phyloP scores from a whole-genome alignment of 2,888 invertebrate genomes.

The Caenorhabditis sulstoni region DNA sequence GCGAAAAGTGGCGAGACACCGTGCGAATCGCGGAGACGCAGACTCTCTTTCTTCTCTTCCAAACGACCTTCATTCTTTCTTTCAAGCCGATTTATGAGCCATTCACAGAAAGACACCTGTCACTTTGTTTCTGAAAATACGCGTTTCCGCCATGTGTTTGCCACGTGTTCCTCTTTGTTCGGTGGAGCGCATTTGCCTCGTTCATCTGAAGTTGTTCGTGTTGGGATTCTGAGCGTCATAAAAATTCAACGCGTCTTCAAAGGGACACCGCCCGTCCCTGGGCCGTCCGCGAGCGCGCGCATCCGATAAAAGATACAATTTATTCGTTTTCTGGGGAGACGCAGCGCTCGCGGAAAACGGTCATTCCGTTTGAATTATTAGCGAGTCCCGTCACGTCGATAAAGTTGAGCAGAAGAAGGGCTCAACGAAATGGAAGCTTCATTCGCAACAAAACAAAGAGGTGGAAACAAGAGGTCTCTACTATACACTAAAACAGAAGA shows the following conservation, averaged over 20 bases:
- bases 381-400: neutral
- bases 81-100: slow-evolving; percentile 33
- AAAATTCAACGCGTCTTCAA: slow-evolving; percentile 54
- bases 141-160: neutral
- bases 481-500: slow-evolving; percentile 12
- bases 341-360: slow-evolving; percentile 20
- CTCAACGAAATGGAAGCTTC: neutral
- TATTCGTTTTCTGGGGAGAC: slow-evolving; percentile 51
- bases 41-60: slow-evolving; percentile 4
- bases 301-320: slow-evolving; percentile 61
- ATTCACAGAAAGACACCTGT: neutral
- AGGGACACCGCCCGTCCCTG: slow-evolving; percentile 30
- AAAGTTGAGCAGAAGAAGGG: too few species aligned
- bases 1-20: slow-evolving; percentile 8
- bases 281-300: slow-evolving; percentile 45
- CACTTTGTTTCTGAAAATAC: neutral
- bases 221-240: neutral
- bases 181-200: too few species aligned
- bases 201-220: too few species aligned
- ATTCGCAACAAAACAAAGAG: slow-evolving; percentile 21
- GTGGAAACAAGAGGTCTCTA: slow-evolving; percentile 4
- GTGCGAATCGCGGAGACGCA: slow-evolving; percentile 1
- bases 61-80: slow-evolving; percentile 10
- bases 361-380: slow-evolving; percentile 54
- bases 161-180: too few species aligned